phyloP scores from a whole-genome alignment of 2,888 invertebrate species.

The Eristalinus aeneus region DNA sequence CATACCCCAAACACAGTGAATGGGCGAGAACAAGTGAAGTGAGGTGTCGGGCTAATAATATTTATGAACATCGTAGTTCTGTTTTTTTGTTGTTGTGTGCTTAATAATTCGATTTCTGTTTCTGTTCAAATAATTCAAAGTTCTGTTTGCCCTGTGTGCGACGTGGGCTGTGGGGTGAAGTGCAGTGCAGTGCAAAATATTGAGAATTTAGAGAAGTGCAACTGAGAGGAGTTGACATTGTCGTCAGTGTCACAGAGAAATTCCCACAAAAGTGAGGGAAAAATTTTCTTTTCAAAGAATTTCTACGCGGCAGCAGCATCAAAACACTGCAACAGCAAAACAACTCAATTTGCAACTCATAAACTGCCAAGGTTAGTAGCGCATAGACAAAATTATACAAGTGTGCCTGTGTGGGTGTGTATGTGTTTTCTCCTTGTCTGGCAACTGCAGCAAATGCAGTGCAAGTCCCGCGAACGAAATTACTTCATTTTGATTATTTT shows the following conservation, averaged over 20 bases:
- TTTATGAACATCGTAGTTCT: conserved; percentile 20
- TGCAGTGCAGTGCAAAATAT: conserved; percentile 18
- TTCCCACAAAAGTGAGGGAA: background rate
- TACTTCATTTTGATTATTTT: background rate
- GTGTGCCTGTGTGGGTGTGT: background rate
- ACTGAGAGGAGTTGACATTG: conserved; percentile 1
- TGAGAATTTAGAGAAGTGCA: conserved; percentile 27
- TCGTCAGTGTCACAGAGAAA: background rate
- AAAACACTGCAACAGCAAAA: conserved; percentile 10
- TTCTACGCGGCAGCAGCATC: background rate
- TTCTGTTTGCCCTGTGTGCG: background rate
- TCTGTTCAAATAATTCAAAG: background rate
- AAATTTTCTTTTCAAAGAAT: background rate
- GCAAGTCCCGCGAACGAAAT: background rate
- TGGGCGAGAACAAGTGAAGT: conserved; percentile 7
- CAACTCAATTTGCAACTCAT: conserved; percentile 45
- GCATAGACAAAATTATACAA: background rate
- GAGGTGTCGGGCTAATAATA: conserved; percentile 37
- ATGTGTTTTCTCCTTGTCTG: conserved; percentile 23
- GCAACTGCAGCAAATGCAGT: background rate
- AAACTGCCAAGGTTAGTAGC: conserved; percentile 63
- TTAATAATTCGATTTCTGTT: background rate
- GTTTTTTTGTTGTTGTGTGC: background rate
- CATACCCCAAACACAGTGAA: conserved; percentile 1
- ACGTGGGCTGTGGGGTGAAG: background rate